phyloP scores from a whole-genome alignment of 2,888 invertebrate species.

The Andricus quercusramuli region DNA sequence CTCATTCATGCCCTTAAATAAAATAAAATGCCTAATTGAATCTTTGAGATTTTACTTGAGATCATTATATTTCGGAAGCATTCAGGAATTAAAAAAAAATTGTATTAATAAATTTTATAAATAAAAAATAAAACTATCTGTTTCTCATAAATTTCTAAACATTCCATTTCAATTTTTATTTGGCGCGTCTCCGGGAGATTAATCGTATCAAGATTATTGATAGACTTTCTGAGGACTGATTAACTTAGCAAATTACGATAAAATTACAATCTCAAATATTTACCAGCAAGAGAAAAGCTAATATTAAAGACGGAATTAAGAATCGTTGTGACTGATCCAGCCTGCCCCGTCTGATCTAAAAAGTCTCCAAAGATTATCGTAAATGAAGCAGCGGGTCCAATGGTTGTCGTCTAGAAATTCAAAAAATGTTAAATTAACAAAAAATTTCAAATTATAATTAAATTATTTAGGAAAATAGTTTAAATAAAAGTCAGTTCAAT shows the following conservation, averaged over 20 bases:
- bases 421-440: not conserved
- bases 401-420: conserved; percentile 82
- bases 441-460: not conserved
- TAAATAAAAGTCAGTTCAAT: not conserved
- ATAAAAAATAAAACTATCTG: not conserved
- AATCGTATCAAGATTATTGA: not conserved
- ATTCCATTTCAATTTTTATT: not conserved
- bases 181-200: not conserved
- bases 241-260: not conserved
- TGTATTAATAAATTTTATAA: too few species aligned
- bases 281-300: conserved; percentile 83
- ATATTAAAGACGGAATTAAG: conserved; percentile 86
- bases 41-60: too few species aligned
- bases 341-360: conserved; percentile 83
- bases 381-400: conserved; percentile 85
- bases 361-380: conserved; percentile 87
- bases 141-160: not conserved
- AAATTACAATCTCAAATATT: conserved; percentile 40
- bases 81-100: too few species aligned
- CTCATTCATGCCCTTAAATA: too few species aligned
- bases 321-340: conserved; percentile 85
- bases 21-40: too few species aligned
- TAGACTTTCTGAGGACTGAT: not conserved
- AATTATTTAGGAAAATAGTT: not conserved
- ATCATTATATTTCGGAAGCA: too few species aligned